Evolutionary conservation across 2,113 vertebrate species (phyloP).

Genomic region (Murina feae): DNA sequence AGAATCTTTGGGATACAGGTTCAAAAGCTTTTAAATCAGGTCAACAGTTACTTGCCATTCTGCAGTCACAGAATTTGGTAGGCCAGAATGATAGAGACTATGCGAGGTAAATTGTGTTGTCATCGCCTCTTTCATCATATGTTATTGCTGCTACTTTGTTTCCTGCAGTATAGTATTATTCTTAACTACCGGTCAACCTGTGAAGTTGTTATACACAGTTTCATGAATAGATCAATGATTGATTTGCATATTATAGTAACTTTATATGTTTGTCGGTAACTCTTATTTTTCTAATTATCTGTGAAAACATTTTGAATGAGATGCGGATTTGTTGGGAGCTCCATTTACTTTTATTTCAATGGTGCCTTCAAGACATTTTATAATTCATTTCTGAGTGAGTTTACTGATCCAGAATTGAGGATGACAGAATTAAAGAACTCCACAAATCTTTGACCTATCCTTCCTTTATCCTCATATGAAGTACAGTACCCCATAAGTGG

Average conservation of each 20-base stretch:
- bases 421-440: not conserved
- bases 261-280: not conserved
- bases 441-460: not conserved
- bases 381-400: slow-evolving; percentile 4
- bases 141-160: not conserved
- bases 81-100: not conserved
- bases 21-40: not conserved
- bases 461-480: not conserved
- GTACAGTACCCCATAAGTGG: not conserved
- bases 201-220: not conserved
- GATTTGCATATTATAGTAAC: not conserved
- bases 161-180: not conserved
- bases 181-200: not conserved
- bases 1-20: not conserved
- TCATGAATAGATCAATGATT: not conserved
- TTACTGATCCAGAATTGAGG: not conserved
- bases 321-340: not conserved
- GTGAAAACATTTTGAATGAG: not conserved
- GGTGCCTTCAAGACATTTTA: not conserved
- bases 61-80: not conserved
- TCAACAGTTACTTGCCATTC: not conserved
- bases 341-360: not conserved
- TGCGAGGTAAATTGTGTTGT: not conserved
- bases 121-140: not conserved
- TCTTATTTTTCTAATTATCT: slow-evolving; percentile 1